Evolutionary conservation across 2,888 invertebrate species (phyloP), one percentile per base, ranked within the genome.

Genomic region (Lathronympha strigana): DNA sequence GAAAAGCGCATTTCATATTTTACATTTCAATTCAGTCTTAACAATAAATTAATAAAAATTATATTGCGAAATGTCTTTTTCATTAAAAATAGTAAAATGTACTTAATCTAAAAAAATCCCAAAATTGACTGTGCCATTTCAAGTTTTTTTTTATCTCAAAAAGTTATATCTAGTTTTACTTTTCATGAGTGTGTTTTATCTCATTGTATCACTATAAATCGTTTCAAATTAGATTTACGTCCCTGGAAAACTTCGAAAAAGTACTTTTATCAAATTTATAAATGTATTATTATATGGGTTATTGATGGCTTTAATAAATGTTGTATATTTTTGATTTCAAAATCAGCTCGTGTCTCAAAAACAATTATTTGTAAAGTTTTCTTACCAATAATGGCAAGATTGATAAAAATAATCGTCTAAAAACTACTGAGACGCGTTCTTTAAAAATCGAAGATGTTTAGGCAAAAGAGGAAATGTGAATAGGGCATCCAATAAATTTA

Each of bases 1-100:
- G 40, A 36, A 60, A 57, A 64, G 58, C 58, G 40, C 64, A 55
- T 53, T 60, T 45, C 25, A 53, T 50, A 71, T 77, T 76, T 70
- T 62, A 71, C 63, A 67, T 64, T 69, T 72, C 73, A 77, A 80
- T 82, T 88, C 88, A 88, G 88, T 88, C 88, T 89, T 87, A 87
- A 86, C 70, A 73, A 74, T 72, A 74, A 75, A 75, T 75, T 72
- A 73, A 72, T 71, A 71, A 67, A 72, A 70, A 70, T 67, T 68
- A 72, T 72, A 79, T 83, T 81, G 57, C 54, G 63, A 67, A 66
- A 66, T 61, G 58, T 67, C 61, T 68, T 63, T 64, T 68, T 49
- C 25, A 58, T 62, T 58, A 55, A n/a, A 40, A 49, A 38, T 47
- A 49, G 53, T 60, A 23, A 36, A 61, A 53, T 61, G 17, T 36